These are phyloP conservation scores for Hippocampus abdominalis DNA, from an alignment of 2,113 vertebrate species.

Conservation along the genomic window DNA sequence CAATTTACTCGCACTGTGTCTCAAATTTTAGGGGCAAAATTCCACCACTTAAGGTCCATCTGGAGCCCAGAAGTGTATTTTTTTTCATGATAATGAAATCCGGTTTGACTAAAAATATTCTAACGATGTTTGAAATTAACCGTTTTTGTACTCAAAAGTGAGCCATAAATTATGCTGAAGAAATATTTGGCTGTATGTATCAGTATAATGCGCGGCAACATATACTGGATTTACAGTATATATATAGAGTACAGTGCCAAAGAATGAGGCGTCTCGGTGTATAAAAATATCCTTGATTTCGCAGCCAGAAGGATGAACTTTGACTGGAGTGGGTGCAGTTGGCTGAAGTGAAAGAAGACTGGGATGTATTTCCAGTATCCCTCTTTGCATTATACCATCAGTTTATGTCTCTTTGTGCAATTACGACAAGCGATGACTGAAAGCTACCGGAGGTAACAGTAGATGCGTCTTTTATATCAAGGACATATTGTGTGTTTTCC, in stretches of 20 bases:
- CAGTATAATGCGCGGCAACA: background rate
- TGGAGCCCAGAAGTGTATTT: too few relatives aligned
- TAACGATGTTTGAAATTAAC: too few relatives aligned
- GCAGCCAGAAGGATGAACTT: conserved; percentile 57
- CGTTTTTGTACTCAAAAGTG: too few relatives aligned
- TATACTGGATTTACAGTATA: background rate
- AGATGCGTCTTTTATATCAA: background rate
- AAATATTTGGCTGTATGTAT: background rate
- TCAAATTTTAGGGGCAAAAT: too few relatives aligned
- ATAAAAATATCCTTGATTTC: conserved; percentile 35
- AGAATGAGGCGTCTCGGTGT: background rate
- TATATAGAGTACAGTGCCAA: background rate
- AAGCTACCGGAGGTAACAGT: background rate
- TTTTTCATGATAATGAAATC: too few relatives aligned
- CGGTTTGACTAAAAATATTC: too few relatives aligned
- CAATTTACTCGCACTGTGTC: too few relatives aligned
- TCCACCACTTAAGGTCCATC: too few relatives aligned
- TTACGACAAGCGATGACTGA: background rate
- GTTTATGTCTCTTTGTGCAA: background rate
- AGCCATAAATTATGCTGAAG: too few relatives aligned
- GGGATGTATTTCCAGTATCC: conserved; percentile 45
- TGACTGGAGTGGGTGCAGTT: conserved; percentile 61
- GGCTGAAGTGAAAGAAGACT: conserved; percentile 46
- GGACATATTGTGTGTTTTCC: background rate
- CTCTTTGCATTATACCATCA: background rate